Conservation (phyloP, 1,140 invertebrate species). For the Trichonephila clavipes region DNA sequence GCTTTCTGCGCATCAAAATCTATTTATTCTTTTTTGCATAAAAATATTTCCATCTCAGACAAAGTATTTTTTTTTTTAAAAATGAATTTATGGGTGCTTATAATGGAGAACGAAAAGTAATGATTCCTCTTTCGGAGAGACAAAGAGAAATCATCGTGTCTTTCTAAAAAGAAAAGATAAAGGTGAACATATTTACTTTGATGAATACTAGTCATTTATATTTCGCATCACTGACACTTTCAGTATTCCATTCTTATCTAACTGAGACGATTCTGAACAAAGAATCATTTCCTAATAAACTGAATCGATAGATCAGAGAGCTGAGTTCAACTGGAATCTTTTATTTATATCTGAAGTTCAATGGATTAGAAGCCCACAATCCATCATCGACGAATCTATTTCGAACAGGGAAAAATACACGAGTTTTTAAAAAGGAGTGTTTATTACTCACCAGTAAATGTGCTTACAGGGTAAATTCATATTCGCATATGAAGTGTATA, state of each 20-base stretch:
- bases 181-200: constrained; percentile 24
- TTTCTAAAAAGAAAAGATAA: constrained; percentile 40
- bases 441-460: no score
- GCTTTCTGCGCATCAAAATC: no score
- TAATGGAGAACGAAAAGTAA: neutral
- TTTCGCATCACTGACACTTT: constrained; percentile 6
- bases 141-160: neutral
- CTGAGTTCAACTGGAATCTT: neutral
- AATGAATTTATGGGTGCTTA: neutral
- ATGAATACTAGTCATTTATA: constrained; percentile 40
- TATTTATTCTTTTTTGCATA: neutral
- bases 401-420: no score
- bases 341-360: constrained; percentile 24
- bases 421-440: no score
- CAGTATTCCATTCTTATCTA: constrained; percentile 30
- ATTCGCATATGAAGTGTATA: no score
- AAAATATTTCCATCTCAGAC: neutral
- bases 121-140: neutral
- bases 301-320: neutral
- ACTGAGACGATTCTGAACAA: neutral
- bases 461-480: no score
- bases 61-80: neutral
- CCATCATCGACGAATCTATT: neutral
- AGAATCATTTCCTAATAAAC: constrained; percentile 38
- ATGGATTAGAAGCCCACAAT: neutral